Evolutionary conservation across 2,113 vertebrate genomes (phyloP).

Genomic region (Rhinopithecus roxellana): DNA sequence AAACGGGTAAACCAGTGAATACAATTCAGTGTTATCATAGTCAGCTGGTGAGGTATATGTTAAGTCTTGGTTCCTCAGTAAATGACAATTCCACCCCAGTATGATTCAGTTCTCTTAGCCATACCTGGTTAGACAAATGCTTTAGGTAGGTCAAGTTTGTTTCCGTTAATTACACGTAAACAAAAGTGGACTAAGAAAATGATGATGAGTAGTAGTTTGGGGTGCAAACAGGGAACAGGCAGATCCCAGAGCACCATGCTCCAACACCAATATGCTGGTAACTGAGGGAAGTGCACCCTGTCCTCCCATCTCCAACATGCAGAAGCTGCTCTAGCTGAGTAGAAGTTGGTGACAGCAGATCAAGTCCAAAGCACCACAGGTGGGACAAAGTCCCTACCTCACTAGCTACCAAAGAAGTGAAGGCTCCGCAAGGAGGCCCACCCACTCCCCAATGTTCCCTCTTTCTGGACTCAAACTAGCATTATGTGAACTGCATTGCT

Average conservation of each 20-base stretch:
- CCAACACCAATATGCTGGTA: not conserved
- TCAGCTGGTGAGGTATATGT: not conserved
- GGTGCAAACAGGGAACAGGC: not conserved
- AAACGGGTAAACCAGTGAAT: not conserved
- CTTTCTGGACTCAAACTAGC: not conserved
- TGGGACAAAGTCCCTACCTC: not conserved
- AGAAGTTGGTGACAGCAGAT: not conserved
- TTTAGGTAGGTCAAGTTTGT: not conserved
- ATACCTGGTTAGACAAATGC: not conserved
- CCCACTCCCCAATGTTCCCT: not conserved
- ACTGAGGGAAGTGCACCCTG: not conserved
- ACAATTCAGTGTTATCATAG: rapidly evolving
- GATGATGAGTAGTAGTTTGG: not conserved
- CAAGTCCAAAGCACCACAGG: not conserved
- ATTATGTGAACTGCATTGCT: not conserved
- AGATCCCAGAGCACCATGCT: not conserved
- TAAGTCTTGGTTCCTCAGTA: too few species aligned
- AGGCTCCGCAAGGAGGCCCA: rapidly evolving
- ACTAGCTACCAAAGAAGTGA: not conserved
- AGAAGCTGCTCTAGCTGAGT: not conserved
- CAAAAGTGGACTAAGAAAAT: not conserved
- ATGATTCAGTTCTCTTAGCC: not conserved
- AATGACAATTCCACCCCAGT: not conserved
- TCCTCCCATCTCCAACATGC: not conserved
- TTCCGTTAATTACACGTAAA: not conserved